These are phyloP conservation scores for Cromileptes altivelis DNA, from an alignment of 2,113 vertebrate species.

Conservation along the genomic window DNA sequence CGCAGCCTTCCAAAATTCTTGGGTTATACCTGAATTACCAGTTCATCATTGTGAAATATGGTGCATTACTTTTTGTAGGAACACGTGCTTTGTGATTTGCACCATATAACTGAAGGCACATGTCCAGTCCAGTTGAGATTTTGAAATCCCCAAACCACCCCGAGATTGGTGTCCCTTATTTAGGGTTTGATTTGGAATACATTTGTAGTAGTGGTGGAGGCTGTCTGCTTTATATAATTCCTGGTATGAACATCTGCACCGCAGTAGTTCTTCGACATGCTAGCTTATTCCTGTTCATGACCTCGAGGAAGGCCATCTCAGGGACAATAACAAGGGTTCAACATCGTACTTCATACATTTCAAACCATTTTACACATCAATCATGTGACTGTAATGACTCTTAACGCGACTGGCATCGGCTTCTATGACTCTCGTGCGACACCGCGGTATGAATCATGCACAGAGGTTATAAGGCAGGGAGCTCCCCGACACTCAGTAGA, in stretches of 20 bases:
- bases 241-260: neutral
- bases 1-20: too few relatives aligned
- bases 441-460: conserved; percentile 7
- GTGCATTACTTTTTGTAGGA: too few relatives aligned
- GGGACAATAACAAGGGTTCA: conserved; percentile 1
- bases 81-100: neutral
- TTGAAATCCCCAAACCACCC: neutral
- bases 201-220: neutral
- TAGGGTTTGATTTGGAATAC: neutral
- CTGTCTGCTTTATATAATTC: neutral
- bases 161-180: too few relatives aligned
- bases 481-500: conserved; percentile 3
- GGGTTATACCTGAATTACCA: too few relatives aligned
- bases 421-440: neutral
- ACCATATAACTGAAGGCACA: neutral
- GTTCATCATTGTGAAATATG: too few relatives aligned
- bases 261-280: neutral
- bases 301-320: neutral
- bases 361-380: conserved; percentile 36
- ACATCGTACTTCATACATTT: conserved; percentile 1
- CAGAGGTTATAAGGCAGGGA: conserved; percentile 12
- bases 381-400: conserved; percentile 28
- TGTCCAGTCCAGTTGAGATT: neutral
- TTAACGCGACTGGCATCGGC: conserved; percentile 7
- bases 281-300: neutral